Evolutionary conservation across 1,140 invertebrate genomes (phyloP).

Genomic region (Homalodisca vitripennis): DNA sequence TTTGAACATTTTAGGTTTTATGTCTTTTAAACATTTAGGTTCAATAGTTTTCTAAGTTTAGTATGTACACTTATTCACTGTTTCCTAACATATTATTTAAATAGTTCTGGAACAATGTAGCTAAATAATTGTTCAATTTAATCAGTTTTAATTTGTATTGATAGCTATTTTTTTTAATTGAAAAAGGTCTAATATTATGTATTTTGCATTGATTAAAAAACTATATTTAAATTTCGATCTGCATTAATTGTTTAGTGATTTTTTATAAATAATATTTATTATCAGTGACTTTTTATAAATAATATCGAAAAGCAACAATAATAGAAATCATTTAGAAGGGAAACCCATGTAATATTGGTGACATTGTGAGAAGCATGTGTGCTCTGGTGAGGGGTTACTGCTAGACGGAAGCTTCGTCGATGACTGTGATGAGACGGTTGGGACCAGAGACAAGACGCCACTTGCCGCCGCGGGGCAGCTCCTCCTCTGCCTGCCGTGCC

Average conservation of each 20-base stretch:
- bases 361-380: not conserved
- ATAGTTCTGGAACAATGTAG: no score
- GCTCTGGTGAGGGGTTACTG: constrained; percentile 16
- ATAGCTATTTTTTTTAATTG: no score
- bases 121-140: no score
- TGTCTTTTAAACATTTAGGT: no score
- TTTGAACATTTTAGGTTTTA: no score
- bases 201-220: no score
- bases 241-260: not conserved
- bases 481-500: constrained; percentile 50
- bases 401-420: constrained; percentile 64
- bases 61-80: no score
- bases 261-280: not conserved
- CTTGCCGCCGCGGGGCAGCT: constrained; percentile 44
- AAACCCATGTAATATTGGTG: not conserved
- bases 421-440: constrained; percentile 67
- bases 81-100: no score
- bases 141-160: no score
- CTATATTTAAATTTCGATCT: not conserved
- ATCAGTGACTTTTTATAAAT: not conserved
- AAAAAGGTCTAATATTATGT: no score
- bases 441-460: constrained; percentile 47
- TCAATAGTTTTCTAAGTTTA: no score
- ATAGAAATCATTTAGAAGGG: not conserved
- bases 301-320: not conserved